These are phyloP conservation scores for Chamaedrilus cognettii DNA, from an alignment of 2,888 invertebrate genomes.

Conservation along the genomic window DNA sequence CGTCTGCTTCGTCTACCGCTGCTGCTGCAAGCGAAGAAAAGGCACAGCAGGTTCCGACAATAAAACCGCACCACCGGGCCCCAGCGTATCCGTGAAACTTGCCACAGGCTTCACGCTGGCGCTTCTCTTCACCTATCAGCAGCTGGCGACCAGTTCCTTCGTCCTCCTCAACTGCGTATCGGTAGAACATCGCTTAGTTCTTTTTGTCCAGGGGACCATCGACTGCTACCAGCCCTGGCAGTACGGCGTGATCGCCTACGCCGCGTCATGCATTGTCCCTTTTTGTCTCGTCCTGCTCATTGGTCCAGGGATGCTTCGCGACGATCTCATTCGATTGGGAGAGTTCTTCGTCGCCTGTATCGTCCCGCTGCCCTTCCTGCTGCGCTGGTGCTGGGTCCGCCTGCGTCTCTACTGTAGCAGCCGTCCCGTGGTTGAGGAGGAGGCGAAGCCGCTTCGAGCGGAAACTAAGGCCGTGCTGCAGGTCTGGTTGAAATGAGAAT, in stretches of 20 bases:
- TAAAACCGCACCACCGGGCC: background rate
- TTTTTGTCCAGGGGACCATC: conserved; percentile 36
- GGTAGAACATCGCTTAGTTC: conserved; percentile 28
- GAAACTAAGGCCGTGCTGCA: conserved; percentile 33
- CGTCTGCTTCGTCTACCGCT: conserved; percentile 28
- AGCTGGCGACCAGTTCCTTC: conserved; percentile 37
- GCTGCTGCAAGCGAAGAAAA: conserved; percentile 8
- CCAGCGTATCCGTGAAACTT: conserved; percentile 29
- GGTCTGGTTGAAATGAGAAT: no score
- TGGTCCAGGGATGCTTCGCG: conserved; percentile 37
- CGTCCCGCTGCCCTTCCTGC: conserved; percentile 36
- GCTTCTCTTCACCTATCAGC: conserved; percentile 39
- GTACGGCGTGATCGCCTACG: conserved; percentile 37
- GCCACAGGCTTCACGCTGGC: conserved; percentile 38
- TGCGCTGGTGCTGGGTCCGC: conserved; percentile 34
- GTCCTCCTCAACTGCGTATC: conserved; percentile 39
- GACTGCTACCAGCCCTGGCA: conserved; percentile 38
- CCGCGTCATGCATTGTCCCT: conserved; percentile 34
- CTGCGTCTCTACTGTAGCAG: conserved; percentile 26
- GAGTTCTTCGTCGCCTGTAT: conserved; percentile 39
- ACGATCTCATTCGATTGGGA: conserved; percentile 31
- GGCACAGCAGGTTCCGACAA: background rate
- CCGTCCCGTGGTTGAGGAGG: conserved; percentile 12
- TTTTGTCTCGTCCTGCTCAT: conserved; percentile 37
- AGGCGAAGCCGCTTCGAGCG: background rate